Evolutionary conservation across 1,140 invertebrate genomes (phyloP).

Genomic region (Drosophila navojoa): DNA sequence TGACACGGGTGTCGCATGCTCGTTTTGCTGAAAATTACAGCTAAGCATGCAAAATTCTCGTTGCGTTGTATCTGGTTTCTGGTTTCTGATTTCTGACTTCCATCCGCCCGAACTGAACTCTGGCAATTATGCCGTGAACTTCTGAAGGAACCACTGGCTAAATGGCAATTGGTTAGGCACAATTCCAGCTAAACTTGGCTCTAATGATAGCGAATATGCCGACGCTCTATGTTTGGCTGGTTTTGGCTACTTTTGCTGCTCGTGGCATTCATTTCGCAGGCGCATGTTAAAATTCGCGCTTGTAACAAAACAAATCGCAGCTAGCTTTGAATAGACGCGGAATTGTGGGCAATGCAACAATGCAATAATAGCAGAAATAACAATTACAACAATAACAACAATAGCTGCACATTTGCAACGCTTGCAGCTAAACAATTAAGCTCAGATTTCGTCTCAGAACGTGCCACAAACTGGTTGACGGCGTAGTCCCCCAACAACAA

Average conservation of each 20-base stretch:
- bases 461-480: slow-evolving; percentile 46
- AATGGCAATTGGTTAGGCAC: slow-evolving; percentile 3
- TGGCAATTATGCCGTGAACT: slow-evolving; percentile 28
- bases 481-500: not conserved
- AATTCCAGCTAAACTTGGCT: not conserved
- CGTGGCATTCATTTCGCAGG: slow-evolving; percentile 45
- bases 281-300: slow-evolving; percentile 52
- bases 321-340: slow-evolving; percentile 42
- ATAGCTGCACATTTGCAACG: slow-evolving; percentile 46
- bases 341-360: slow-evolving; percentile 51
- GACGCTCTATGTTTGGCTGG: not conserved
- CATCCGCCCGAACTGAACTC: slow-evolving; percentile 15
- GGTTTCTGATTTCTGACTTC: slow-evolving; percentile 24
- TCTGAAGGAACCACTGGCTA: not conserved
- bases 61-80: slow-evolving; percentile 34
- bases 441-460: slow-evolving; percentile 67
- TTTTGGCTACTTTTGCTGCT: not conserved
- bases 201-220: slow-evolving; percentile 1
- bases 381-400: slow-evolving; percentile 12
- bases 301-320: slow-evolving; percentile 20
- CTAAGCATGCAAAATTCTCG: slow-evolving; percentile 58
- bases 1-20: slow-evolving; percentile 62
- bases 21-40: slow-evolving; percentile 54
- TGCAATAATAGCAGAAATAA: slow-evolving; percentile 25
- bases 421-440: slow-evolving; percentile 53